Conservation (phyloP, 2,888 invertebrate genomes). For the Nasonovia ribisnigri region DNA sequence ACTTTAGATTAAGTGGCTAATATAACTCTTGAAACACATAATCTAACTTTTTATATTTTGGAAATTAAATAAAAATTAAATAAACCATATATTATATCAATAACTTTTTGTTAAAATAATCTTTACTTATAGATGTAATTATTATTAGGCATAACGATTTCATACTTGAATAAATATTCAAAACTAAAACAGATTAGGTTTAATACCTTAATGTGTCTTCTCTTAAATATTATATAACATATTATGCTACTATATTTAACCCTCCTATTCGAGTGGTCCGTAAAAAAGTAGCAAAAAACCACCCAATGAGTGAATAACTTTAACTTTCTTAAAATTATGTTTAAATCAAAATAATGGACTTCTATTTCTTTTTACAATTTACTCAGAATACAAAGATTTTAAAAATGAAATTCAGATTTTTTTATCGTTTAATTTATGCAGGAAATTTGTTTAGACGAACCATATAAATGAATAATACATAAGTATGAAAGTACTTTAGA, state of each 20-base stretch:
- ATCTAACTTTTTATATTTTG: background rate
- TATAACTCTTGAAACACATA: background rate
- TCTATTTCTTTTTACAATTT: background rate
- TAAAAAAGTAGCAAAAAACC: background rate
- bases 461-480: background rate
- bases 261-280: background rate
- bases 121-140: background rate
- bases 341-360: background rate
- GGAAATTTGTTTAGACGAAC: background rate
- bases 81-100: background rate
- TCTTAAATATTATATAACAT: background rate
- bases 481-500: background rate
- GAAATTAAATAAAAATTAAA: background rate
- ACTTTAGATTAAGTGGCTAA: background rate
- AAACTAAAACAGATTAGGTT: background rate
- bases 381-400: background rate
- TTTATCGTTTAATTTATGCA: background rate
- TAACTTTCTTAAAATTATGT: background rate
- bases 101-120: background rate
- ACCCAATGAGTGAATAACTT: background rate
- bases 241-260: background rate
- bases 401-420: background rate
- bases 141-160: background rate
- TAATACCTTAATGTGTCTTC: background rate
- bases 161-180: background rate